Conservation (phyloP, 2,113 vertebrate species). For the Brienomyrus brachyistius region DNA sequence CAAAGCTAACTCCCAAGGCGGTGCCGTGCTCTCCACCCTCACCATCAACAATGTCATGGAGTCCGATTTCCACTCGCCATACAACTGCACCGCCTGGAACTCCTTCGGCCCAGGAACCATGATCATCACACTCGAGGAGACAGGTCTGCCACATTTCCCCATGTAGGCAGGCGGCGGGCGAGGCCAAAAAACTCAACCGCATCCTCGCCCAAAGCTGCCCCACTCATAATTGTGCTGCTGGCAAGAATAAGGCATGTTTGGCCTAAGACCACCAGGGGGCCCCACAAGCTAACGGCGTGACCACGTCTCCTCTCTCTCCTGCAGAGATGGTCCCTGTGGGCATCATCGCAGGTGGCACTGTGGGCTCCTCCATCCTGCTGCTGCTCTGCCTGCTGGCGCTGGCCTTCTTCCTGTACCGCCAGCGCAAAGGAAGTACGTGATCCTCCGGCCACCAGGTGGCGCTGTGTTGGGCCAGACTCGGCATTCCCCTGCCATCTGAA, state of each 20-base stretch:
- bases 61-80: conserved; percentile 66
- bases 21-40: conserved; percentile 64
- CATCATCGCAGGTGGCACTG: conserved; percentile 76
- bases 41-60: conserved; percentile 73
- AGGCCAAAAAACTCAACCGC: not conserved
- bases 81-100: conserved; percentile 77
- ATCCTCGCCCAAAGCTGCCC: not conserved
- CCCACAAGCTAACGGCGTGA: not conserved
- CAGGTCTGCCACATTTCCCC: conserved; percentile 40
- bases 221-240: not conserved
- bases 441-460: not conserved
- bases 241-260: not conserved
- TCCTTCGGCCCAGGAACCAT: conserved; percentile 65
- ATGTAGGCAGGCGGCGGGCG: too few relatives aligned
- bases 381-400: conserved; percentile 53
- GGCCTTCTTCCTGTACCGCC: conserved; percentile 67
- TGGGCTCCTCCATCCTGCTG: conserved; percentile 74
- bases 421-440: conserved; percentile 72
- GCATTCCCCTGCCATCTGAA: not conserved
- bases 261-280: not conserved
- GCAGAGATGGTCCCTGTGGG: conserved; percentile 82
- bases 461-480: not conserved
- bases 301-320: not conserved
- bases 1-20: conserved; percentile 43
- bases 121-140: conserved; percentile 69